phyloP scores from a whole-genome alignment of 2,797 vertebrate species.

The Poecilia gillii region DNA sequence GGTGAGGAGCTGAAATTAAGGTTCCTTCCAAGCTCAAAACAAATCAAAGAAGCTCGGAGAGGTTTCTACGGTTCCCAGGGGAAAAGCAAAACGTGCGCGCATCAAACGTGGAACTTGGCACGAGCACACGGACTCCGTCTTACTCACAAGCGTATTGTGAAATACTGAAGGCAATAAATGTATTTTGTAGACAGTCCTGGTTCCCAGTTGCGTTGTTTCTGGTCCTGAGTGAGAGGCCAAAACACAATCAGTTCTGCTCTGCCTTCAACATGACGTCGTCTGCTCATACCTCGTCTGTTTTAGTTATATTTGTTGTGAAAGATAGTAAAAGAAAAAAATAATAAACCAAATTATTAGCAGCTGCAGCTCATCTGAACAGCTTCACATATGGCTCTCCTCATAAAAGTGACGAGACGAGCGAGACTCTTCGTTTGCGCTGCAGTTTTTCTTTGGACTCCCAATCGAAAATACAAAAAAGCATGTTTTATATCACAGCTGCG shows the following conservation, averaged over 20 bases:
- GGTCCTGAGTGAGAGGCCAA: slow-evolving; percentile 36
- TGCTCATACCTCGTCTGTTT: slow-evolving; percentile 11
- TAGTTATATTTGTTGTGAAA: neutral
- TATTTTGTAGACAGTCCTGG: slow-evolving; percentile 35
- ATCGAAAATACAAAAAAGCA: neutral
- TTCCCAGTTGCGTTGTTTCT: slow-evolving; percentile 24
- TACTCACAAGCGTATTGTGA: slow-evolving; percentile 37
- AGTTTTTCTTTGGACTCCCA: neutral
- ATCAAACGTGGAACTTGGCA: slow-evolving; percentile 28
- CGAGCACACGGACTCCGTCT: slow-evolving; percentile 9
- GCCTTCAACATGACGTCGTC: slow-evolving; percentile 5
- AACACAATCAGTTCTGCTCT: slow-evolving; percentile 6
- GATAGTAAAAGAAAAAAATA: neutral
- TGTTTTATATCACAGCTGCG: neutral
- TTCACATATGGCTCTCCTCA: neutral
- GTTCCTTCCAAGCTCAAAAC: slow-evolving; percentile 38
- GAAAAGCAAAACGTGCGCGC: slow-evolving; percentile 20
- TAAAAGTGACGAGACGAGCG: neutral
- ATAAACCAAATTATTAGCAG: neutral
- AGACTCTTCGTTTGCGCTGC: neutral
- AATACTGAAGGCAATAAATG: slow-evolving; percentile 20
- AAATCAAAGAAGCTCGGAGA: slow-evolving; percentile 37
- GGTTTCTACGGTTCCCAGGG: slow-evolving; percentile 16
- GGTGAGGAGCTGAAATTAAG: slow-evolving; percentile 22
- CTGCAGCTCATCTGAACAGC: neutral